These are phyloP conservation scores for Sminthurinus aureus DNA, from an alignment of 2,888 invertebrate species.

Conservation along the genomic window DNA sequence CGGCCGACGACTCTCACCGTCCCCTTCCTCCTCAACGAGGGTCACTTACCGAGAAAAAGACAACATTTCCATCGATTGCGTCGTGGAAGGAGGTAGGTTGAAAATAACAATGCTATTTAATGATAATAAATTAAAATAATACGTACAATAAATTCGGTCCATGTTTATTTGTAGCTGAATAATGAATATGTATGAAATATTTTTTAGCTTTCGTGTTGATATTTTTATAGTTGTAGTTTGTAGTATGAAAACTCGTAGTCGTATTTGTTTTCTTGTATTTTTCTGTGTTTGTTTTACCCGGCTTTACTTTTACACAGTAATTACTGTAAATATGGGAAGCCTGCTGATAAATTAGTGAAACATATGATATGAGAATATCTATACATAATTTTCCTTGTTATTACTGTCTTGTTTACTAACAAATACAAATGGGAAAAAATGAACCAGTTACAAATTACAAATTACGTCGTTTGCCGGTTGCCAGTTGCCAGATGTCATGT, in stretches of 20 bases:
- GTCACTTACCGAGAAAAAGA: conserved; percentile 60
- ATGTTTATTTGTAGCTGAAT: too few relatives aligned
- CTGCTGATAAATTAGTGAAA: too few relatives aligned
- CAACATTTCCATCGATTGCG: conserved; percentile 59
- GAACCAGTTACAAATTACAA: not conserved
- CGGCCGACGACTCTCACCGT: conserved; percentile 65
- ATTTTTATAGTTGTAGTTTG: too few relatives aligned
- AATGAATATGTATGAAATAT: too few relatives aligned
- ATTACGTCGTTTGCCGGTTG: not conserved
- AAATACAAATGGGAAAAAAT: not conserved
- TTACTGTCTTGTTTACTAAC: not conserved
- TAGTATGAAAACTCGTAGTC: too few relatives aligned
- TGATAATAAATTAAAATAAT: not conserved
- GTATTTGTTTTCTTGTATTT: too few relatives aligned
- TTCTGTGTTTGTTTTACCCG: too few relatives aligned
- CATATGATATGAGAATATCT: too few relatives aligned
- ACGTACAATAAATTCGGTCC: too few relatives aligned
- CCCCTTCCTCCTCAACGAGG: conserved; percentile 51
- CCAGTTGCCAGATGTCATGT: not conserved
- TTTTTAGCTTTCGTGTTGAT: too few relatives aligned
- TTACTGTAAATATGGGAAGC: too few relatives aligned
- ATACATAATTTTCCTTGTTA: not conserved
- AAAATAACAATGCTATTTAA: not conserved
- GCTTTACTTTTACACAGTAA: too few relatives aligned
- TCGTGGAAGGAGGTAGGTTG: conserved; percentile 57